These are phyloP conservation scores for Nomada goodeniana DNA, from an alignment of 2,888 invertebrate genomes.

Conservation along the genomic window DNA sequence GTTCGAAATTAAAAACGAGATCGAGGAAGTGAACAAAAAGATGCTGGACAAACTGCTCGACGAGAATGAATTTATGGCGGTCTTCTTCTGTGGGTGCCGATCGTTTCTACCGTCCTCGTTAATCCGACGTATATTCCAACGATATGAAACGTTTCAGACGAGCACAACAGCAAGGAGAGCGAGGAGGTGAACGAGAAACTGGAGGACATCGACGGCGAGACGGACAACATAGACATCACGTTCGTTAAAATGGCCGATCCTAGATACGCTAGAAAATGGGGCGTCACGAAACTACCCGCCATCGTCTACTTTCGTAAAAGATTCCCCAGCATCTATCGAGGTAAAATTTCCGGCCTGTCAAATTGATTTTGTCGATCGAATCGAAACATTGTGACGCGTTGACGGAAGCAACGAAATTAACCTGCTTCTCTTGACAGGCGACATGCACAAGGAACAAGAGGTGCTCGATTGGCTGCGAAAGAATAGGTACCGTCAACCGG, in stretches of 20 bases:
- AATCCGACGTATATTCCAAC: background rate
- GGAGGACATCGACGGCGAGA: constrained; percentile 97
- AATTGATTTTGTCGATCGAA: background rate
- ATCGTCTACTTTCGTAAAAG: constrained; percentile 96
- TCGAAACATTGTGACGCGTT: background rate
- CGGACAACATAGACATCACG: constrained; percentile 96
- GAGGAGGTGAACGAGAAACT: constrained; percentile 92
- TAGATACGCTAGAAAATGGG: constrained; percentile 96
- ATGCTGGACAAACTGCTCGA: constrained; percentile 97
- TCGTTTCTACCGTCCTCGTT: too few species aligned
- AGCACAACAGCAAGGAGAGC: constrained; percentile 92
- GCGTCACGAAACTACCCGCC: constrained; percentile 95
- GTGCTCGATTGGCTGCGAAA: constrained; percentile 97
- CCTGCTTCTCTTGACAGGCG: constrained; percentile 86
- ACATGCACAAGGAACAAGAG: constrained; percentile 92
- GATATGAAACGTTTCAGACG: constrained; percentile 86
- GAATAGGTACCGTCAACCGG: constrained; percentile 96
- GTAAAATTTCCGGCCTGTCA: constrained; percentile 83
- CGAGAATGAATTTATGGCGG: constrained; percentile 97
- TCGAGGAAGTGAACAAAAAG: constrained; percentile 98
- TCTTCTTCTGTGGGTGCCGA: constrained; percentile 94
- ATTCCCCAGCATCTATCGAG: constrained; percentile 97
- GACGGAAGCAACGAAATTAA: too few species aligned
- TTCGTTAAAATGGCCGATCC: constrained; percentile 97
- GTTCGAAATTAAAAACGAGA: constrained; percentile 97